phyloP scores from a whole-genome alignment of 2,113 vertebrate genomes.

The Anser cygnoides region DNA sequence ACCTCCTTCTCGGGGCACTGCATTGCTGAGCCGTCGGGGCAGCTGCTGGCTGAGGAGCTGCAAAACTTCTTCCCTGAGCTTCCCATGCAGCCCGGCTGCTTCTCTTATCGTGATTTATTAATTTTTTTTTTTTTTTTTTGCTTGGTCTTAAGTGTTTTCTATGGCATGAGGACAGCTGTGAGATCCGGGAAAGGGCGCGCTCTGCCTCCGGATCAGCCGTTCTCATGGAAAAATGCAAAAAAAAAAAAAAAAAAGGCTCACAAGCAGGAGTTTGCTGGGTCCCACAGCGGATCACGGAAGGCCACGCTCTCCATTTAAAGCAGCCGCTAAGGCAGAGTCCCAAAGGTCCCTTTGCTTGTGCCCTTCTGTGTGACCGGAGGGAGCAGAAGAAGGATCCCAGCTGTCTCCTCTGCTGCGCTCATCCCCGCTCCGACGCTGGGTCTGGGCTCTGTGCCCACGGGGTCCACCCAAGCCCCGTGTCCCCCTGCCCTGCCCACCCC shows the following conservation, averaged over 20 bases:
- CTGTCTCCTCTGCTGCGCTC: neutral
- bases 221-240: neutral
- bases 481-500: accelerated
- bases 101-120: no score
- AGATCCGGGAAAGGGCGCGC: neutral
- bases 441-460: neutral
- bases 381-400: neutral
- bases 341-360: neutral
- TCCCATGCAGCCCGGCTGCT: accelerated
- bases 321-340: neutral
- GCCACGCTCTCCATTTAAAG: accelerated
- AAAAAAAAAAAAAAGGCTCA: neutral
- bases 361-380: accelerated
- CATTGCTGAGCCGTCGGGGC: neutral
- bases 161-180: neutral
- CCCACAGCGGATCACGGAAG: neutral
- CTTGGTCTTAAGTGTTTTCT: neutral
- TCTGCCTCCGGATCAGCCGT: accelerated
- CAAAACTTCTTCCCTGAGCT: neutral
- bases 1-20: accelerated
- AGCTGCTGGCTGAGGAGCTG: neutral
- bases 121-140: neutral
- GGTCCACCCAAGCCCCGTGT: neutral
- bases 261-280: neutral
- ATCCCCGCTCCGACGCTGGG: accelerated